These are phyloP conservation scores for Acrobasis repandana DNA, from an alignment of 2,888 invertebrate genomes.

Conservation along the genomic window DNA sequence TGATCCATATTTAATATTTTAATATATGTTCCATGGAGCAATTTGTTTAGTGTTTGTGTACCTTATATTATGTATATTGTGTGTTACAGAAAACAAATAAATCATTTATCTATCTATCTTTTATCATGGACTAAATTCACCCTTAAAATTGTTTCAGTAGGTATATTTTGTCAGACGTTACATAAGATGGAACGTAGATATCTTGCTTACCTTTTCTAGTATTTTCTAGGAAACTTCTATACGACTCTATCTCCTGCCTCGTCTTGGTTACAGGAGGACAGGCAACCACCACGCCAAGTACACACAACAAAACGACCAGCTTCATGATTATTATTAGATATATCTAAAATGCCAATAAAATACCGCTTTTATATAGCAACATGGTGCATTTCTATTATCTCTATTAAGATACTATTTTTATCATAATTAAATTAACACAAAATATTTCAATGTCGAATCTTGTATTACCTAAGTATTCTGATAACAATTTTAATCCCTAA, in stretches of 20 bases:
- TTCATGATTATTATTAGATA: constrained; percentile 8
- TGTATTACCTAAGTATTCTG: background rate
- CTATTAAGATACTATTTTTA: background rate
- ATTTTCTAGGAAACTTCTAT: constrained; percentile 46
- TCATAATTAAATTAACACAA: constrained; percentile 2
- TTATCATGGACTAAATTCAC: no score
- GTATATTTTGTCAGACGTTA: no score
- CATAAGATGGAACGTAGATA: no score
- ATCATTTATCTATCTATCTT: no score
- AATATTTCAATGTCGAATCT: constrained; percentile 13
- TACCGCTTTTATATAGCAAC: background rate
- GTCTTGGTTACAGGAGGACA: constrained; percentile 43
- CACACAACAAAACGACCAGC: constrained; percentile 18
- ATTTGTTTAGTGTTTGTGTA: no score
- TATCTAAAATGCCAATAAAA: background rate
- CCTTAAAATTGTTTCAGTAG: no score
- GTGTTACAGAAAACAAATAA: no score
- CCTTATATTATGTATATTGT: no score
- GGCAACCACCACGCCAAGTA: constrained; percentile 40
- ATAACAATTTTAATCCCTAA: background rate
- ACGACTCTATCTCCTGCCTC: constrained; percentile 49
- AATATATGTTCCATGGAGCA: no score
- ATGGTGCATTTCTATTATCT: background rate
- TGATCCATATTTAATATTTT: no score
- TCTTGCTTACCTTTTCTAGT: constrained; percentile 38